These are phyloP conservation scores for Rhopilema esculentum DNA, from an alignment of 30 jellyfish, hydroid and myxozoan species.

Conservation along the genomic window DNA sequence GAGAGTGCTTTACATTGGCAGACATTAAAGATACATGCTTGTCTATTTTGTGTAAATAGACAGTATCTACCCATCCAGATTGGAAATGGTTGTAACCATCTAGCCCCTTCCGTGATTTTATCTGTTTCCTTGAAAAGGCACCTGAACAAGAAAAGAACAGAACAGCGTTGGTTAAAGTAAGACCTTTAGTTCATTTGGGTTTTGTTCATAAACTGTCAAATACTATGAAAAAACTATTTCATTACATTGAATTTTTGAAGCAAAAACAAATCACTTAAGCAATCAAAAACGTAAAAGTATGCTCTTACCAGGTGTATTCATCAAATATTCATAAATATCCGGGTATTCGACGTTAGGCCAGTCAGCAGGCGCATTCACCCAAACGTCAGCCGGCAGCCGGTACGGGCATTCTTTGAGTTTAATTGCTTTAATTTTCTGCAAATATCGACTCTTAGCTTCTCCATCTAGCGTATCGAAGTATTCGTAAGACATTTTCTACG, in stretches of 20 bases:
- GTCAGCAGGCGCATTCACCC: neutral
- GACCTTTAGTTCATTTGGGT: neutral
- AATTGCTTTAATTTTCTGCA: neutral
- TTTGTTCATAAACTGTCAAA: neutral
- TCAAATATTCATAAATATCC: neutral
- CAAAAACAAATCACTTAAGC: neutral
- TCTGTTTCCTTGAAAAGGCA: conserved; percentile 14
- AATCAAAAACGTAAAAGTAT: neutral
- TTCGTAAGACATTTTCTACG: conserved; percentile 23
- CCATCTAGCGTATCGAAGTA: conserved; percentile 44
- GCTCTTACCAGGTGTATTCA: conserved; percentile 8
- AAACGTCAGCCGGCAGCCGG: conserved; percentile 2
- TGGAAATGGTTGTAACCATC: conserved; percentile 14
- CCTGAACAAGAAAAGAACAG: conserved; percentile 2
- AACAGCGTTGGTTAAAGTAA: neutral
- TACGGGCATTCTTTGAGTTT: conserved; percentile 11
- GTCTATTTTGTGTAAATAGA: neutral
- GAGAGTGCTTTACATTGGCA: conserved; percentile 12
- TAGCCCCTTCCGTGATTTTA: conserved; percentile 1
- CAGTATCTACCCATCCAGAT: conserved; percentile 14
- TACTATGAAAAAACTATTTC: neutral
- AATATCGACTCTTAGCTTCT: conserved; percentile 14
- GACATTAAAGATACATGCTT: conserved; percentile 1
- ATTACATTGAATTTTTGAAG: neutral
- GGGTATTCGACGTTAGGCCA: conserved; percentile 7